phyloP scores from a whole-genome alignment of 1,140 invertebrate species.

The Thalassaphorura encarpata region DNA sequence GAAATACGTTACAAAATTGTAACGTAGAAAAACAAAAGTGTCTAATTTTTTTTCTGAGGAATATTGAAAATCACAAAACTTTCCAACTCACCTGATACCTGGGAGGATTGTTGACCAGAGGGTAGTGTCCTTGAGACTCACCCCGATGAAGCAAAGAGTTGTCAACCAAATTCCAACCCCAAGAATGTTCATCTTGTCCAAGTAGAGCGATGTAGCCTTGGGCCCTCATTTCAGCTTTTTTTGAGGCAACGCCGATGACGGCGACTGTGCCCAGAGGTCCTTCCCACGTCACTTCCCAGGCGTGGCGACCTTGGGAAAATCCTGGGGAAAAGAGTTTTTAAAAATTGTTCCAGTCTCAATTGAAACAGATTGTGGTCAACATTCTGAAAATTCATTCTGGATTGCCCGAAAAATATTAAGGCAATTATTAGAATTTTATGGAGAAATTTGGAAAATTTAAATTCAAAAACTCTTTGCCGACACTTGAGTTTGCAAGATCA shows the following conservation, averaged over 20 bases:
- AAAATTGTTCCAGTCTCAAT: too few species aligned
- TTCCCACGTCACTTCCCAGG: conserved; percentile 99
- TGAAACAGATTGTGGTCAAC: background rate
- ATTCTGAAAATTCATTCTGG: background rate
- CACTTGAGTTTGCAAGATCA: too few species aligned
- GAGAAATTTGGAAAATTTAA: too few species aligned
- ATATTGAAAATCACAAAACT: background rate
- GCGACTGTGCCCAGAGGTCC: conserved; percentile 92
- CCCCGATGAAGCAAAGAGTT: conserved; percentile 96
- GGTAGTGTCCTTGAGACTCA: conserved; percentile 89
- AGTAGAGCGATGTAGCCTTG: conserved; percentile 73
- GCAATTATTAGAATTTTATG: background rate
- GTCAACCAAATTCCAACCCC: conserved; percentile 99
- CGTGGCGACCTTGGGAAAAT: conserved; percentile 84
- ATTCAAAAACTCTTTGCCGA: too few species aligned
- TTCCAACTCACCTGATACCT: conserved; percentile 75
- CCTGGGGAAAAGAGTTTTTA: conserved; percentile 42
- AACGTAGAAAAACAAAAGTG: background rate
- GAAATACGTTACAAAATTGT: too few species aligned
- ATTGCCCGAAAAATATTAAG: too few species aligned
- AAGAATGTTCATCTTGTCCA: conserved; percentile 91
- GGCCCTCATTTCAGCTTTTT: conserved; percentile 57
- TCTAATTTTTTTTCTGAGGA: background rate
- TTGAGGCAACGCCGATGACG: conserved; percentile 89
- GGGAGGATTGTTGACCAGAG: conserved; percentile 88